phyloP scores from a whole-genome alignment of 1,140 invertebrate species.

The Thaumetopoea pityocampa region DNA sequence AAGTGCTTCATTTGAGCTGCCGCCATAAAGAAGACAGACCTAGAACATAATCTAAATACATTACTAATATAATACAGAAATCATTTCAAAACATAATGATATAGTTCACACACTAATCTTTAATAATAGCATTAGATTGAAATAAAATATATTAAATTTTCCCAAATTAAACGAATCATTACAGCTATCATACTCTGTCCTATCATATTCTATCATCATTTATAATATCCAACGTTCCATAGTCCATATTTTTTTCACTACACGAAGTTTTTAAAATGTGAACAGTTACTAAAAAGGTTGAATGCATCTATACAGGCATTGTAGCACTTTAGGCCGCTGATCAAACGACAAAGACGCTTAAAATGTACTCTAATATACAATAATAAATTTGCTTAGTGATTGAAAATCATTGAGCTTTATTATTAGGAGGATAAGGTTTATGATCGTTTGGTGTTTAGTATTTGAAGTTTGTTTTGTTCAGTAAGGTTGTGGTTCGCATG shows the following conservation, averaged over 20 bases:
- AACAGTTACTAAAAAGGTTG: conserved; percentile 36
- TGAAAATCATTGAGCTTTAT: conserved; percentile 12
- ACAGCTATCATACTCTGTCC: conserved; percentile 1
- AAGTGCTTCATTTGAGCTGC: no score
- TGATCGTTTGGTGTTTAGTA: conserved; percentile 14
- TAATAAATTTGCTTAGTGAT: conserved; percentile 15
- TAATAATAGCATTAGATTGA: no score
- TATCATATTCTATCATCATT: conserved; percentile 12
- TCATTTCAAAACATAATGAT: no score
- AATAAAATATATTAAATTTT: no score
- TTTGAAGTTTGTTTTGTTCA: background rate
- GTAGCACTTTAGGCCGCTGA: conserved; percentile 48
- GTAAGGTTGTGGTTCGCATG: conserved; percentile 36
- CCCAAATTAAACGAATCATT: conserved; percentile 13
- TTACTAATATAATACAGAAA: no score
- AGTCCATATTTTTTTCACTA: conserved; percentile 18
- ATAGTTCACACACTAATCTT: no score
- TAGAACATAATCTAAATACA: no score
- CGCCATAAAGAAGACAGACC: no score
- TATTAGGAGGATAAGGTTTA: conserved; percentile 11
- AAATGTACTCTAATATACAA: conserved; percentile 57
- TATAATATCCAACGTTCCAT: no score
- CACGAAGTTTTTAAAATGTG: conserved; percentile 17
- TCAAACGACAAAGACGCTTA: conserved; percentile 61
- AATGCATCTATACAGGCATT: conserved; percentile 44